Percentiles rank a stretch among this genome's conserved stretches.
phyloP scores from a whole-genome alignment of 1,140 invertebrate genomes.

The Colletes latitarsis region DNA sequence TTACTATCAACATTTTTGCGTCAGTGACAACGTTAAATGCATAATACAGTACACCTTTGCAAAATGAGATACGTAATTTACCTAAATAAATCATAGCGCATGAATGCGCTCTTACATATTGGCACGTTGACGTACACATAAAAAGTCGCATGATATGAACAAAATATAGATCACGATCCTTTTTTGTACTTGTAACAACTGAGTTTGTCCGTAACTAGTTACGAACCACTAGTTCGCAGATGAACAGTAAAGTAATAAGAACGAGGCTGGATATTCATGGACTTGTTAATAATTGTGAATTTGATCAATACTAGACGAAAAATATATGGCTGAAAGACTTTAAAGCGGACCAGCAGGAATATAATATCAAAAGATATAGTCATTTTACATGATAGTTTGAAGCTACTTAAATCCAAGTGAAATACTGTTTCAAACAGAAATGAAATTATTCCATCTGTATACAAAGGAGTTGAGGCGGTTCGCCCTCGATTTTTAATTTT shows the following conservation, averaged over 20 bases:
- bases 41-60: slow-evolving; percentile 72
- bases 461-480: slow-evolving; percentile 18
- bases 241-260: slow-evolving; percentile 41
- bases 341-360: slow-evolving; percentile 49
- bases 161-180: slow-evolving; percentile 53
- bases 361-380: slow-evolving; percentile 36
- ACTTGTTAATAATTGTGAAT: slow-evolving; percentile 50
- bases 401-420: slow-evolving; percentile 49
- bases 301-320: slow-evolving; percentile 24
- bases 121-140: slow-evolving; percentile 45
- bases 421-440: slow-evolving; percentile 33
- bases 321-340: slow-evolving; percentile 32
- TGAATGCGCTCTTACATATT: slow-evolving; percentile 53
- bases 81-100: slow-evolving; percentile 55
- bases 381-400: slow-evolving; percentile 50
- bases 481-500: slow-evolving; percentile 57
- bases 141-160: slow-evolving; percentile 50
- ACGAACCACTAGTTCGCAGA: slow-evolving; percentile 32
- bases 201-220: slow-evolving; percentile 50
- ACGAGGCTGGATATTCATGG: slow-evolving; percentile 38
- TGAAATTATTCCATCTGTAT: slow-evolving; percentile 36
- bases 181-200: slow-evolving; percentile 62
- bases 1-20: slow-evolving; percentile 63
- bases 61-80: slow-evolving; percentile 68
- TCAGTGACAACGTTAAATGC: slow-evolving; percentile 72